Percentiles rank a stretch among this genome's conserved stretches.
Conservation (phyloP, 2,797 vertebrate genomes). For the Hemitrygon akajei region DNA sequence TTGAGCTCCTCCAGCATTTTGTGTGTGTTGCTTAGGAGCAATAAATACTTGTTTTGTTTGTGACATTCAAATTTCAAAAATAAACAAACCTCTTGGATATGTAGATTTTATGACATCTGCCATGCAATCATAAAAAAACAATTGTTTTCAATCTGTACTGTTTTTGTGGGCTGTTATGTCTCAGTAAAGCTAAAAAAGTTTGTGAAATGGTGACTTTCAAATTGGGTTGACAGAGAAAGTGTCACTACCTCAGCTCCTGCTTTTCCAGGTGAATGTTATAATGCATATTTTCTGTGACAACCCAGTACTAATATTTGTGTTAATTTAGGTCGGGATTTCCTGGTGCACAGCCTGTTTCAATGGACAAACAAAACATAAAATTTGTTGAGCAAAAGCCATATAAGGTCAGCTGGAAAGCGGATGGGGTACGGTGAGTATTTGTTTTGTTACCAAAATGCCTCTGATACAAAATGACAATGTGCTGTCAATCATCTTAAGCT, state of each 20-base stretch:
- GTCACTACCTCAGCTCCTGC: background rate
- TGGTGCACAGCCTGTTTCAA: conserved; percentile 93
- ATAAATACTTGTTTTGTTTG: too few species aligned
- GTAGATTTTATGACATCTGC: too few species aligned
- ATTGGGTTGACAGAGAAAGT: background rate
- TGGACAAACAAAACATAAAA: conserved; percentile 89
- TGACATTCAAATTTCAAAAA: too few species aligned
- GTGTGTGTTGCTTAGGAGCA: too few species aligned
- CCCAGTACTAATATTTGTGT: background rate
- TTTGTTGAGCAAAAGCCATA: conserved; percentile 87
- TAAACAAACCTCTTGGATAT: background rate
- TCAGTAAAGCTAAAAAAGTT: background rate
- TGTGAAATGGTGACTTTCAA: background rate
- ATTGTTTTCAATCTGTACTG: background rate
- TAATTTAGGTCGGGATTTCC: conserved; percentile 81
- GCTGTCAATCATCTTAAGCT: background rate
- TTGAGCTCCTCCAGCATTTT: too few species aligned
- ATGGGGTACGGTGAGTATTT: conserved; percentile 84
- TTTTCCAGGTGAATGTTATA: background rate
- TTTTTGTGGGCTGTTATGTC: background rate
- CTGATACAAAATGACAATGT: background rate
- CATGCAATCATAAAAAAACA: background rate
- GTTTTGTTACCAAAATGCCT: background rate
- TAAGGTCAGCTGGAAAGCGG: conserved; percentile 99
- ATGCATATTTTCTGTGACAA: background rate